Evolutionary conservation across 2,113 vertebrate genomes (phyloP).

Genomic region (Colistium nudipinnis): DNA sequence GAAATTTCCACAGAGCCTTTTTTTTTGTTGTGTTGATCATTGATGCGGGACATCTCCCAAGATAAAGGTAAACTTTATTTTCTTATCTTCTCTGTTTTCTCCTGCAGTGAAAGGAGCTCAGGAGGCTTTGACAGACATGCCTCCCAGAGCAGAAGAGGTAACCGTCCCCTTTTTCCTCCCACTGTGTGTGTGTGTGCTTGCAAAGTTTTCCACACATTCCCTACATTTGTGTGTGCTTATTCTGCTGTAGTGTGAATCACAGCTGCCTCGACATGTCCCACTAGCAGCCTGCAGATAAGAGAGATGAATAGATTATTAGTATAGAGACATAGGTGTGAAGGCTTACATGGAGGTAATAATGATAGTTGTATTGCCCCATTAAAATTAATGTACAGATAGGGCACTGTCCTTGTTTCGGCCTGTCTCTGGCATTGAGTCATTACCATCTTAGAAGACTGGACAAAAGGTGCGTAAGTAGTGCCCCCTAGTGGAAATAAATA

Average conservation of each 20-base stretch:
- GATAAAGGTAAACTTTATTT: neutral
- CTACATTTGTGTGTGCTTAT: too few relatives aligned
- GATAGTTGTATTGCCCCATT: constrained; percentile 33
- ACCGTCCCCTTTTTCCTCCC: neutral
- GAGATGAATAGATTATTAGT: constrained; percentile 36
- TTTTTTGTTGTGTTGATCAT: too few relatives aligned
- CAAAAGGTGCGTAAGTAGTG: constrained; percentile 9
- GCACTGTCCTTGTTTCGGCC: constrained; percentile 9
- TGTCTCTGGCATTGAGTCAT: neutral
- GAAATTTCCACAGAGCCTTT: too few relatives aligned
- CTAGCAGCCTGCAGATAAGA: constrained; percentile 22
- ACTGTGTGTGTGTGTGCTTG: neutral
- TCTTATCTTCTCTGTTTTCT: neutral
- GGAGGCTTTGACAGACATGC: constrained; percentile 95
- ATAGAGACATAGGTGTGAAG: constrained; percentile 38
- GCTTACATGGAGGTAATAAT: constrained; percentile 31
- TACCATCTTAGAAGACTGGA: too few relatives aligned
- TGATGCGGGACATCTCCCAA: too few relatives aligned
- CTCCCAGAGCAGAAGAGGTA: constrained; percentile 91
- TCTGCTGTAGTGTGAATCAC: constrained; percentile 29
- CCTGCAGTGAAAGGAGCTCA: constrained; percentile 84
- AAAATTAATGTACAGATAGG: constrained; percentile 25
- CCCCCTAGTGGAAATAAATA: constrained; percentile 36
- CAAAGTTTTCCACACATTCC: too few relatives aligned
- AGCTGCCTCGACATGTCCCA: too few relatives aligned